Conservation (phyloP, 2,113 vertebrate species). For the Bolborhynchus lineola region DNA sequence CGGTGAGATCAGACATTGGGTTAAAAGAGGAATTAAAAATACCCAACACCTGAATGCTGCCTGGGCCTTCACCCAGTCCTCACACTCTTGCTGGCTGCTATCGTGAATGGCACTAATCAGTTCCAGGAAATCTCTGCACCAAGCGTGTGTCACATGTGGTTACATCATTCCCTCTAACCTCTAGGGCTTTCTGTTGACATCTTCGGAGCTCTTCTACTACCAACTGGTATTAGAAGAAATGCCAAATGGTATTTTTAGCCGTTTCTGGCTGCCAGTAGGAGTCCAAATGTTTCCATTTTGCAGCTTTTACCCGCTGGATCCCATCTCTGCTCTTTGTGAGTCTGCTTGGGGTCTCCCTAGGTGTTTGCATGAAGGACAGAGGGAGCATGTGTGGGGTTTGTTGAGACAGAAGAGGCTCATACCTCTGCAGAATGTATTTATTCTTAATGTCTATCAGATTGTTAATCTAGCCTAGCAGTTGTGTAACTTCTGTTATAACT, state of each 20-base stretch:
- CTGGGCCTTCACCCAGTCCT: constrained; percentile 47
- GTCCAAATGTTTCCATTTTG: not conserved
- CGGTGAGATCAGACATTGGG: not conserved
- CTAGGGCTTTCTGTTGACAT: constrained; percentile 61
- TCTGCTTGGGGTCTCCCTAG: not conserved
- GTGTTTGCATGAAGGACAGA: not conserved
- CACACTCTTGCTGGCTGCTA: constrained; percentile 31
- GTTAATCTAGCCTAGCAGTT: not conserved
- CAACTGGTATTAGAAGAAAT: constrained; percentile 14
- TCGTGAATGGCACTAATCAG: constrained; percentile 40
- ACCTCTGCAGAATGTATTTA: not conserved
- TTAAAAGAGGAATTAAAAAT: constrained; percentile 14
- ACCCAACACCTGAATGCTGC: not conserved
- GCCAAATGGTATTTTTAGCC: constrained; percentile 8
- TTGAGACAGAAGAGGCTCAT: not conserved
- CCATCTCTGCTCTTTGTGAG: not conserved
- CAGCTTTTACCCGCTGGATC: not conserved
- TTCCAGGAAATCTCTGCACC: constrained; percentile 57
- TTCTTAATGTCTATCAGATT: not conserved
- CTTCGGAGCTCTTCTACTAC: constrained; percentile 25
- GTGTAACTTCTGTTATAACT: not conserved
- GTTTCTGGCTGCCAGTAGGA: constrained; percentile 19
- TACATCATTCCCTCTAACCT: constrained; percentile 56
- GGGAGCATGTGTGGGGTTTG: not conserved
- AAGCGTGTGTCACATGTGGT: constrained; percentile 38